Conservation (phyloP, 1,140 invertebrate species). For the Drosophila ficusphila region DNA sequence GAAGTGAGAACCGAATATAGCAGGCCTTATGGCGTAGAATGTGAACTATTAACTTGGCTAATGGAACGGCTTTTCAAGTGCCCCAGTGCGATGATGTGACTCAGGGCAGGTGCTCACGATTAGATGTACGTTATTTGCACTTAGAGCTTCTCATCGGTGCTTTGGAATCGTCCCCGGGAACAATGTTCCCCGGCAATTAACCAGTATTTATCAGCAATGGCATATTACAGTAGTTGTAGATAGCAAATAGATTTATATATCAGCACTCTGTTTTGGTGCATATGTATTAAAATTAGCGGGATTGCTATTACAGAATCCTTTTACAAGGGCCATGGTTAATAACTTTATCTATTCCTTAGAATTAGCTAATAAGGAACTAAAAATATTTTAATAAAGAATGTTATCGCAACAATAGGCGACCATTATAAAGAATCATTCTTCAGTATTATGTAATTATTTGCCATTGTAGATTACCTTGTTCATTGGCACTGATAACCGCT, state of each 20-base stretch:
- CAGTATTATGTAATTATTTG: too few species aligned
- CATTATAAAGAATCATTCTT: too few species aligned
- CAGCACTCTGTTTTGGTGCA: not conserved
- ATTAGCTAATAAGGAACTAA: too few species aligned
- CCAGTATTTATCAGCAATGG: conserved; percentile 30
- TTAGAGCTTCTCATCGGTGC: conserved; percentile 11
- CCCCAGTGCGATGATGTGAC: conserved; percentile 9
- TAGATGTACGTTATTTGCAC: conserved; percentile 25
- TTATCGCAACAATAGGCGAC: too few species aligned
- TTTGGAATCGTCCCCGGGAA: conserved; percentile 10
- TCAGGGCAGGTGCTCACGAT: conserved; percentile 35
- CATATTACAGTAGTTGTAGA: conserved; percentile 30
- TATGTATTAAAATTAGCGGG: not conserved
- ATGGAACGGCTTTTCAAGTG: not conserved
- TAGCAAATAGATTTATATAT: conserved; percentile 6
- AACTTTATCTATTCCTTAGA: too few species aligned
- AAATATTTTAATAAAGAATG: too few species aligned
- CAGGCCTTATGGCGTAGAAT: not conserved
- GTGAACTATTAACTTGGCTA: conserved; percentile 24
- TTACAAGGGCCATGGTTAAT: not conserved
- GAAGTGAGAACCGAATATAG: not conserved
- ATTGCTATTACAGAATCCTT: not conserved
- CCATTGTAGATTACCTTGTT: too few species aligned
- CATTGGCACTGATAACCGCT: too few species aligned
- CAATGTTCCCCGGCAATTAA: conserved; percentile 36